Base-by-base conservation (phyloP, 2,888 invertebrate genomes). In the Carpatolechia fugitivella region DNA sequence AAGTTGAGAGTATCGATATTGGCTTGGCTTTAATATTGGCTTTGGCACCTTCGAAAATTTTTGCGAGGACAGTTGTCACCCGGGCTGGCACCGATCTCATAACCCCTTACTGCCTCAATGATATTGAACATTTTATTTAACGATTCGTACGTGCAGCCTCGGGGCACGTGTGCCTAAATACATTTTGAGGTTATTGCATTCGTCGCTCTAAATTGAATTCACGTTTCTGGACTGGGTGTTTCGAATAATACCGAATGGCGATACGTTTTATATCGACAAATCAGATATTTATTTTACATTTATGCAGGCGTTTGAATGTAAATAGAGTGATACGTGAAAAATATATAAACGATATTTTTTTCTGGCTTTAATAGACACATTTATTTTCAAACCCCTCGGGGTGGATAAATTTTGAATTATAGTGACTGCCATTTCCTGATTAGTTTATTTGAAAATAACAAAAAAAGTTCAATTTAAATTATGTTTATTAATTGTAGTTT, bases 41-140 rank as follows among this genome's bases (percentile, higher is more conserved):
- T 70, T 76, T 74, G 74, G 69, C 68, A 72, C 72, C 72, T 72
- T 70, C 55, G 60, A 64, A 64, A 65, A 73, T 72, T 69, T 76
- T 75, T 70, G 24, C 68, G 70, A 63, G 72, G 67, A 71, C 72
- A 77, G 75, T 85, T 79, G 76, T 77, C 82, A 83, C 81, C 74
- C 74, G 70, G n/a, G 78, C 80, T 68, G 44, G 44, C 7, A 44
- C 71, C 69, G 69, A 72, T 73, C 72, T 73, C 72, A 76, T 79
- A 82, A 78, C 76, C 73, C 71, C 73, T 76, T 74, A 74, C 69
- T 66, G 64, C 59, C 65, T 59, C 64, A 64, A 71, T 74, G 72
- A 70, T 78, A 78, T 71, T 70, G 74, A 74, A 78, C 70, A 70
- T 80, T 80, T 76, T 72, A 76, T 79, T 75, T 76, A 76, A 79